Conservation (phyloP, 2,888 invertebrate species). For the Hoplodrina ambigua region DNA sequence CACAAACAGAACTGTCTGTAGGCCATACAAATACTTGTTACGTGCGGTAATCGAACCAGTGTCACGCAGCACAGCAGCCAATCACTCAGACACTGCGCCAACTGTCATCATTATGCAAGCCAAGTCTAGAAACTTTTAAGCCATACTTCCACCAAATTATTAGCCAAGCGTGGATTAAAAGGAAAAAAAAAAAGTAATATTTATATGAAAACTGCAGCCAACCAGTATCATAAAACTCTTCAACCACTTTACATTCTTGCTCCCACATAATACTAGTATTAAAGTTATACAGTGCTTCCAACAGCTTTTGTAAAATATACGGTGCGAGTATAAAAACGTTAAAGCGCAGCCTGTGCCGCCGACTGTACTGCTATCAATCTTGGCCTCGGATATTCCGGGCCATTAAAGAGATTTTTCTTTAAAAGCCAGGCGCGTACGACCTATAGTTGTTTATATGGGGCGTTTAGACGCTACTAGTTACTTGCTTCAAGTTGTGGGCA, state of each 20-base stretch:
- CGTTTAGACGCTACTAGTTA: constrained; percentile 24
- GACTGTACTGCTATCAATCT: constrained; percentile 68
- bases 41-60: too few relatives aligned
- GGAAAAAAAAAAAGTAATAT: too few relatives aligned
- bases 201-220: constrained; percentile 5
- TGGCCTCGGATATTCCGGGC: constrained; percentile 63
- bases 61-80: too few relatives aligned
- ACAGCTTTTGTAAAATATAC: constrained; percentile 49
- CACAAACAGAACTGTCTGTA: too few relatives aligned
- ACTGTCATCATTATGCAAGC: too few relatives aligned
- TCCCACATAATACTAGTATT: constrained; percentile 31
- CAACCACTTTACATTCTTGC: constrained; percentile 5
- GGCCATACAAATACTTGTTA: too few relatives aligned
- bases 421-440: constrained; percentile 66
- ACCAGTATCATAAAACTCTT: constrained; percentile 14
- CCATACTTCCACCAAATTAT: neutral
- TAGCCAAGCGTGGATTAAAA: constrained; percentile 4
- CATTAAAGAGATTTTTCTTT: constrained; percentile 69
- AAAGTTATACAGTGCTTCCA: constrained; percentile 47
- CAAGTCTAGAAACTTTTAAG: neutral
- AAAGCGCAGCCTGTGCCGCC: constrained; percentile 53
- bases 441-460: constrained; percentile 51
- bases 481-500: constrained; percentile 22
- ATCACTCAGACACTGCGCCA: too few relatives aligned
- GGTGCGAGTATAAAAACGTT: constrained; percentile 42